Conservation (phyloP, 1,140 invertebrate species). For the Scaptomyza graminum region DNA sequence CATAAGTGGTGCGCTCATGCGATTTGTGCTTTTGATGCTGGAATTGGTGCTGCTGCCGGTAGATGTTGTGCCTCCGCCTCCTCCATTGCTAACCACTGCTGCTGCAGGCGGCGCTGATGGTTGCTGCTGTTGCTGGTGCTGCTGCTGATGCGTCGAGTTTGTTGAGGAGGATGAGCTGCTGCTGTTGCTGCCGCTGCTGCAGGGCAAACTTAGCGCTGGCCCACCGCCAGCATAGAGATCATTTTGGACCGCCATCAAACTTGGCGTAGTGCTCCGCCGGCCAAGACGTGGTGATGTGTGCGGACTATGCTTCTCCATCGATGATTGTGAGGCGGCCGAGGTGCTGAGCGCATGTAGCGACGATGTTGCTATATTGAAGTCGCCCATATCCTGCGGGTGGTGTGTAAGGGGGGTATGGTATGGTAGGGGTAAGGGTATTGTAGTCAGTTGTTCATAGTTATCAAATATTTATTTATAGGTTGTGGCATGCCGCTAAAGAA, state of each 20-base stretch:
- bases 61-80: constrained; percentile 1
- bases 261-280: constrained; percentile 80
- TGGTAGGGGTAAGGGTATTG: not conserved
- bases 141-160: constrained; percentile 7
- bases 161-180: constrained; percentile 14
- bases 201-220: constrained; percentile 58
- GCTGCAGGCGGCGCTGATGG: constrained; percentile 66
- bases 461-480: not conserved
- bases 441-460: not conserved
- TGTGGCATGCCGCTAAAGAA: constrained; percentile 39
- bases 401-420: not conserved
- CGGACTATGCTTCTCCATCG: constrained; percentile 82
- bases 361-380: constrained; percentile 87
- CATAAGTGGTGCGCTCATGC: constrained; percentile 80
- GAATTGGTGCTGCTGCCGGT: constrained; percentile 19
- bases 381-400: constrained; percentile 85
- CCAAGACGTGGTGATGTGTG: constrained; percentile 79
- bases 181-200: constrained; percentile 35
- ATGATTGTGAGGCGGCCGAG: constrained; percentile 54
- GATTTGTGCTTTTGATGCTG: constrained; percentile 71
- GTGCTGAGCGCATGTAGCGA: constrained; percentile 85
- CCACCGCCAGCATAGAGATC: constrained; percentile 76
- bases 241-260: constrained; percentile 79
- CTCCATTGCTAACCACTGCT: constrained; percentile 63
- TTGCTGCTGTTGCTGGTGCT: constrained; percentile 42